Percentiles rank a stretch among this genome's conserved stretches.
These are phyloP conservation scores for Cosmorhoe ocellata DNA, from an alignment of 2,888 invertebrate genomes.

Conservation along the genomic window DNA sequence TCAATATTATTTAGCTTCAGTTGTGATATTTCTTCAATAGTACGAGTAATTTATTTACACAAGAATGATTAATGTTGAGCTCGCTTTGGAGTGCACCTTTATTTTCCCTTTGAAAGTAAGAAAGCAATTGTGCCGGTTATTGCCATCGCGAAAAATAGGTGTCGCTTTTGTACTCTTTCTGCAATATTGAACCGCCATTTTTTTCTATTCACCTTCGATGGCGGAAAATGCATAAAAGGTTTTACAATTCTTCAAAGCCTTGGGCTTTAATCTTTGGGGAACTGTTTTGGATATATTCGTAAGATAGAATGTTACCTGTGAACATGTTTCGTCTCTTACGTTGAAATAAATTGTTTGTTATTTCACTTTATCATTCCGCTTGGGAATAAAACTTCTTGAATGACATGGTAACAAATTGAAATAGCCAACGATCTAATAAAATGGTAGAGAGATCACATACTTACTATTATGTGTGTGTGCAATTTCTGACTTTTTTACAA, in stretches of 20 bases:
- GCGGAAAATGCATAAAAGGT: slow-evolving; percentile 30
- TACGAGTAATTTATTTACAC: too few species aligned
- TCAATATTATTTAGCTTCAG: too few species aligned
- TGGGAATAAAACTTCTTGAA: not conserved
- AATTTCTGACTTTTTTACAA: too few species aligned
- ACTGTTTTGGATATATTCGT: slow-evolving; percentile 4
- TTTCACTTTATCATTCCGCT: not conserved
- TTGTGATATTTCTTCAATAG: too few species aligned
- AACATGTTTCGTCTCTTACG: slow-evolving; percentile 1
- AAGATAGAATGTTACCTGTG: not conserved
- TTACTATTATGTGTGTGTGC: too few species aligned
- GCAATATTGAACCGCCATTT: slow-evolving; percentile 43
- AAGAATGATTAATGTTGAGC: not conserved
- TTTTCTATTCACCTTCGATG: slow-evolving; percentile 45
- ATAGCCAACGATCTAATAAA: too few species aligned
- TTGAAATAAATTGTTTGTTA: not conserved
- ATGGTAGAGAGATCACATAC: too few species aligned
- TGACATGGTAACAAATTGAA: too few species aligned
- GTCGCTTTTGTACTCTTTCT: slow-evolving; percentile 44
- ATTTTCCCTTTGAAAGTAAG: slow-evolving; percentile 64
- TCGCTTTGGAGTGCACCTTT: slow-evolving; percentile 9
- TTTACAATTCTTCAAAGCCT: slow-evolving; percentile 18
- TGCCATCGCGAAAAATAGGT: slow-evolving; percentile 58
- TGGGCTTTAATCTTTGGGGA: slow-evolving; percentile 28
- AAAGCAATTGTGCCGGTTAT: slow-evolving; percentile 71